Base-by-base conservation (phyloP, 2,888 invertebrate genomes). In the Desoria tigrina region DNA sequence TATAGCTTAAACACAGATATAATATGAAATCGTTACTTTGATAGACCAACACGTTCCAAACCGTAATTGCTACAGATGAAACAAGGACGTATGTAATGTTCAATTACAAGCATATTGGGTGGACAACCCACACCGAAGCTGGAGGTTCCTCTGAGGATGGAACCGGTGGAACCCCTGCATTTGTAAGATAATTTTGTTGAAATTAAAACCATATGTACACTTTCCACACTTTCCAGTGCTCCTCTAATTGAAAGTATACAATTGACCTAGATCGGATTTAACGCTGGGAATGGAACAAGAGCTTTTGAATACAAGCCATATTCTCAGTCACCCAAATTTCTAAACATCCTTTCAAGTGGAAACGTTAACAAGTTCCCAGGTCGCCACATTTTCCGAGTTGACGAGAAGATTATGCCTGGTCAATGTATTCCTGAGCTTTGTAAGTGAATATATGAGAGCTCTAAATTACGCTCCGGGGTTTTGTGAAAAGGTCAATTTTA, bases 231-330 rank as follows among this genome's bases (percentile, higher is more conserved):
- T n/a, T n/a, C n/a, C n/a, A n/a, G n/a, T 9, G 28, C 61, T 24
- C n/a, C 42, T 50, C 14, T 28, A 26, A 49, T 42, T 27, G 27
- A 49, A 49, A 21, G 54, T 78, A n/a, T 80, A 45, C 77, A n/a
- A n/a, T n/a, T n/a, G n/a, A n/a, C n/a, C n/a, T n/a, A 92, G 92
- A 88, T 93, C 78, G 97, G 97, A 49, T 97, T 98, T 80, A 98
- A 98, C 80, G 97, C 91, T 61, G 98, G 98, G 59, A 94, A 96
- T 78, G 94, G 94, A 21, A 94, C 94, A 0, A 87, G 88, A 79
- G 87, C 89, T 71, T 93, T 88, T 79, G 92, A 93, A 81, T 94
- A 94, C 80, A 86, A 85, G 65, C 94, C 94, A 0, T 95, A 93
- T 81, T 94, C 94, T 56, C 94, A 94, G 80, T 86, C 86, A 11